Evolutionary conservation across 2,888 invertebrate genomes (phyloP).

Genomic region (Volucella inanis): DNA sequence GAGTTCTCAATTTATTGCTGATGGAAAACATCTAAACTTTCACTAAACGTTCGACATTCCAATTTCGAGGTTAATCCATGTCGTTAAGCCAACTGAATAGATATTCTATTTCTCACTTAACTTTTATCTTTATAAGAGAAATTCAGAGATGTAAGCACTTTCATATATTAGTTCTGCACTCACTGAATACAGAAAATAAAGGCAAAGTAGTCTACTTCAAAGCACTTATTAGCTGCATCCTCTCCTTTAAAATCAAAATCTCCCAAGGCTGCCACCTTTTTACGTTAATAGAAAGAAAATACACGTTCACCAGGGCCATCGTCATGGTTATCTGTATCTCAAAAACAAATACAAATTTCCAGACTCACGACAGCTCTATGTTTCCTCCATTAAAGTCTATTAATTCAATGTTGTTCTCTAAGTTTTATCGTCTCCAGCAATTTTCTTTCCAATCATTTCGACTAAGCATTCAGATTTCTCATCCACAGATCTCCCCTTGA

Average conservation of each 20-base stretch:
- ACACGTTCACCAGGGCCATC: constrained; percentile 13
- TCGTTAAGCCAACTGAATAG: too few relatives aligned
- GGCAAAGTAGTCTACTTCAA: too few relatives aligned
- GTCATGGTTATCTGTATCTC: constrained; percentile 7
- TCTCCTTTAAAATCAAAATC: constrained; percentile 1
- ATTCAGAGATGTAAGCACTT: too few relatives aligned
- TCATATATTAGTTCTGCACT: too few relatives aligned
- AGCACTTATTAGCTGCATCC: not conserved
- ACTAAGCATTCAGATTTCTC: constrained; percentile 41
- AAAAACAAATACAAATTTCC: constrained; percentile 32
- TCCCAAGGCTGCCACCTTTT: constrained; percentile 1
- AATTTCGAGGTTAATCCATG: too few relatives aligned
- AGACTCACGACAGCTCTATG: constrained; percentile 49
- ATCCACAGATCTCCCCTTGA: constrained; percentile 31
- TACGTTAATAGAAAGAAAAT: constrained; percentile 35
- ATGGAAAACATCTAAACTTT: too few relatives aligned
- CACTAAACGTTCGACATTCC: too few relatives aligned
- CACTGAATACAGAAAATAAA: too few relatives aligned
- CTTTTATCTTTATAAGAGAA: too few relatives aligned
- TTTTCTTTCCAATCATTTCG: constrained; percentile 55
- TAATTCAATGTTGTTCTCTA: constrained; percentile 52
- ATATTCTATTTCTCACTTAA: too few relatives aligned
- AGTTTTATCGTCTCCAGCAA: constrained; percentile 58
- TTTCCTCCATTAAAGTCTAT: constrained; percentile 59
- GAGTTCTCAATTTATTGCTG: too few relatives aligned